phyloP scores from a whole-genome alignment of 1,140 invertebrate genomes.

The Tetramorium simillimum region DNA sequence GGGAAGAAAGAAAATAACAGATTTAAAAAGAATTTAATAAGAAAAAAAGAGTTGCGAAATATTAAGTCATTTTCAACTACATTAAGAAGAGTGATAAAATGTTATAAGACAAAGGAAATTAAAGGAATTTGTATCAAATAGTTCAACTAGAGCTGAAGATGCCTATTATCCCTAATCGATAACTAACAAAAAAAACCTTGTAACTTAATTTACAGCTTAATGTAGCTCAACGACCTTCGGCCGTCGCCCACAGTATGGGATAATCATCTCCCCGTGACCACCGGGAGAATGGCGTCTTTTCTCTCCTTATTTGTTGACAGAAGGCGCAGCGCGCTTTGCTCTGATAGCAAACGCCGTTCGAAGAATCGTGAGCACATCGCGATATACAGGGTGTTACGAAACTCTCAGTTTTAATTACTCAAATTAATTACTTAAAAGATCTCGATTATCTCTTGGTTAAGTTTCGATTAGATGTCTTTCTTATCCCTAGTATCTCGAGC shows the following conservation, averaged over 20 bases:
- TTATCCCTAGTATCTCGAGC: constrained; percentile 11
- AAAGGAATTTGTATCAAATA: too few relatives aligned
- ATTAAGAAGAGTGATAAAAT: too few relatives aligned
- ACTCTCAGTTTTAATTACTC: background rate
- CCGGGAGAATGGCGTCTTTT: background rate
- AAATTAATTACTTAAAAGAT: too few relatives aligned
- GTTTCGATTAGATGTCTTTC: background rate
- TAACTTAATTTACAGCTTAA: background rate
- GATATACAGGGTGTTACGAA: background rate
- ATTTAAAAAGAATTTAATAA: too few relatives aligned
- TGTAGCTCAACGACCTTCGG: background rate
- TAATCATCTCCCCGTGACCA: too few relatives aligned
- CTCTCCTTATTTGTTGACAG: background rate
- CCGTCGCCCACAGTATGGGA: background rate
- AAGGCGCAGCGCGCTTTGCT: background rate
- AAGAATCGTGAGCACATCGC: background rate
- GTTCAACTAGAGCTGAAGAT: too few relatives aligned
- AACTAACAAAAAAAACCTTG: too few relatives aligned
- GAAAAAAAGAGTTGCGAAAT: too few relatives aligned
- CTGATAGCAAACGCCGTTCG: background rate
- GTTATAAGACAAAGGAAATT: too few relatives aligned
- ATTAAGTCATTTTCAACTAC: too few relatives aligned
- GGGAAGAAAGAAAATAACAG: too few relatives aligned
- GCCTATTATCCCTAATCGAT: too few relatives aligned
- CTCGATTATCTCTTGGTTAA: background rate